phyloP scores from a whole-genome alignment of 2,797 vertebrate species.

The Alca torda region DNA sequence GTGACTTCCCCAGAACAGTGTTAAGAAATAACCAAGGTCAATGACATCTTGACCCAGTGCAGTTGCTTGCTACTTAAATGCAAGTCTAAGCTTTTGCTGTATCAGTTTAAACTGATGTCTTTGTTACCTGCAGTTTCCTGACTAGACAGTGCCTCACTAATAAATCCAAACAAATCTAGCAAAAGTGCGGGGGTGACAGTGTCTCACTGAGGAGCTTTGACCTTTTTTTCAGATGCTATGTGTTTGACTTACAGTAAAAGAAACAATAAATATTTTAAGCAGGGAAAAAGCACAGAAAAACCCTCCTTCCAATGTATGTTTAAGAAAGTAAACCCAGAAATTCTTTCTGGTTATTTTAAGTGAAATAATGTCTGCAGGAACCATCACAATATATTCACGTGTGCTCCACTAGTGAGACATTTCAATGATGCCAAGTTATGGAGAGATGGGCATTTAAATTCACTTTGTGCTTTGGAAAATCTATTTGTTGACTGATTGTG shows the following conservation, averaged over 20 bases:
- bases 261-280: background rate
- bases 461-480: background rate
- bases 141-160: background rate
- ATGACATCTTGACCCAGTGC: background rate
- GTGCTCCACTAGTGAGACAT: background rate
- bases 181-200: background rate
- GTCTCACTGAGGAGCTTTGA: background rate
- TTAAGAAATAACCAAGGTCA: background rate
- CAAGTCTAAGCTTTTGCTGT: background rate
- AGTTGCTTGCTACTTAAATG: background rate
- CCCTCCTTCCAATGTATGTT: background rate
- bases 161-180: background rate
- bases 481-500: background rate
- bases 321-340: background rate
- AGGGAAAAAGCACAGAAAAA: fast-evolving
- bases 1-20: background rate
- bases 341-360: background rate
- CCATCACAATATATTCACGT: background rate
- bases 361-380: background rate
- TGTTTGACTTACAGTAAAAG: background rate
- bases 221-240: background rate
- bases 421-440: background rate
- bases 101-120: background rate
- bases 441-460: background rate
- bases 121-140: background rate